Conservation (phyloP, 2,888 invertebrate species). For the Ischnura elegans region DNA sequence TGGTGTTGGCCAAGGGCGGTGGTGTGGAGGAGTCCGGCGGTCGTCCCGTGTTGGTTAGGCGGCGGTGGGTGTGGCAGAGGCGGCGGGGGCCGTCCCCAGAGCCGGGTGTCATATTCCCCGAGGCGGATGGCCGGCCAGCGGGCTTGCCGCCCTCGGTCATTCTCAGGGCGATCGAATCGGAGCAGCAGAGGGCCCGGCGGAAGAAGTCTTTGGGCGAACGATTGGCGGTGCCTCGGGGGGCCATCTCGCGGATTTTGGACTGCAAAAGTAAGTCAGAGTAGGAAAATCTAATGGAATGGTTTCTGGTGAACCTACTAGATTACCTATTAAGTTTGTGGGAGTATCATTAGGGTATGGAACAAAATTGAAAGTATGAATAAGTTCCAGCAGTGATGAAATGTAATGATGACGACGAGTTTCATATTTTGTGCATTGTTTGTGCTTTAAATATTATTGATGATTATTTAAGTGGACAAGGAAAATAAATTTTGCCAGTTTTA, state of each 20-base stretch:
- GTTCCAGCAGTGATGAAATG: too few species aligned
- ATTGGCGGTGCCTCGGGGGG: background rate
- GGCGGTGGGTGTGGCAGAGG: constrained; percentile 51
- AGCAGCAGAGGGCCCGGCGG: background rate
- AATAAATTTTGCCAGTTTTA: too few species aligned
- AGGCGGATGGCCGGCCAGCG: background rate
- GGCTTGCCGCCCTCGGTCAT: background rate
- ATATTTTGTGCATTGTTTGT: too few species aligned
- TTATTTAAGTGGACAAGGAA: too few species aligned
- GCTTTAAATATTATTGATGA: too few species aligned
- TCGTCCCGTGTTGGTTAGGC: constrained; percentile 16
- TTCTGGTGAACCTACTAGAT: too few species aligned
- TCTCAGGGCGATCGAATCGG: background rate
- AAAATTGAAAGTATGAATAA: too few species aligned
- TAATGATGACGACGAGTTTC: too few species aligned
- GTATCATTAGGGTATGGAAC: too few species aligned
- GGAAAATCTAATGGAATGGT: too few species aligned
- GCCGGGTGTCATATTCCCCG: constrained; percentile 27
- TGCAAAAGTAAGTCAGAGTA: constrained; percentile 55
- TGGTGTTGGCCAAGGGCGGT: too few species aligned
- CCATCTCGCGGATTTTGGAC: constrained; percentile 25
- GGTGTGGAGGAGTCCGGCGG: background rate
- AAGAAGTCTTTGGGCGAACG: background rate
- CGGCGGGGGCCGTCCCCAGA: background rate
- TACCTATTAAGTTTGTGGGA: too few species aligned